Percentiles rank a stretch among this genome's conserved stretches.
phyloP scores from a whole-genome alignment of 1,140 invertebrate genomes.

The Eciton burchellii region DNA sequence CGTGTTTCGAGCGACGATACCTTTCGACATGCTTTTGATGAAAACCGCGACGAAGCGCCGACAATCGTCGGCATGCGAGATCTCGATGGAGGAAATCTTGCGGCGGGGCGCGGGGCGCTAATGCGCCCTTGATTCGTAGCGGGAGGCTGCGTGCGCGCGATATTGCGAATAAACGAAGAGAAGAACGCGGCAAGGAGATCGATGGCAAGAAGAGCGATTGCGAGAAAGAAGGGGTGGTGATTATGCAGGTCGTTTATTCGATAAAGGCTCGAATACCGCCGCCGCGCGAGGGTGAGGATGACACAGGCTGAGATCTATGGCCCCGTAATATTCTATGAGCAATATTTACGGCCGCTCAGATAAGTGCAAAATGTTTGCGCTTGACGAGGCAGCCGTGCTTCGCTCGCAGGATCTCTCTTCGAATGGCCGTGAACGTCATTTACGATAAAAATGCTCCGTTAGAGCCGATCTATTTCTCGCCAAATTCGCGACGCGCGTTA shows the following conservation, averaged over 20 bases:
- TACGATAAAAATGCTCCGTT: slow-evolving; percentile 57
- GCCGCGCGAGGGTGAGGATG: slow-evolving; percentile 57
- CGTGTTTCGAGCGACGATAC: background rate
- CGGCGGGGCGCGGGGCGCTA: too few species aligned
- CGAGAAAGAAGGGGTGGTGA: slow-evolving; percentile 74
- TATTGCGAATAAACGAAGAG: slow-evolving; percentile 65
- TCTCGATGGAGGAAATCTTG: too few species aligned
- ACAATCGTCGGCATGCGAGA: too few species aligned
- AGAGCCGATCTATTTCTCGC: slow-evolving; percentile 40
- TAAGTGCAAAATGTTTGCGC: slow-evolving; percentile 82
- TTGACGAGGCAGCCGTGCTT: slow-evolving; percentile 63
- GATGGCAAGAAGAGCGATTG: slow-evolving; percentile 66
- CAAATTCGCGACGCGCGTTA: background rate
- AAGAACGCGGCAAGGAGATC: slow-evolving; percentile 60
- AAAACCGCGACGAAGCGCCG: too few species aligned
- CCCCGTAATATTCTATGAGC: slow-evolving; percentile 83
- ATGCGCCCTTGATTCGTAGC: slow-evolving; percentile 51
- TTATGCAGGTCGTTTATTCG: slow-evolving; percentile 82
- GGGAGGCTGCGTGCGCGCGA: slow-evolving; percentile 53
- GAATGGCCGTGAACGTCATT: slow-evolving; percentile 55
- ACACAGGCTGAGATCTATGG: slow-evolving; percentile 78
- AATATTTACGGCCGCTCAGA: slow-evolving; percentile 82
- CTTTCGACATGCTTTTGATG: too few species aligned
- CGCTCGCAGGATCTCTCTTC: slow-evolving; percentile 62
- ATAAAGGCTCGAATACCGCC: slow-evolving; percentile 78